Percentiles rank a stretch among this genome's conserved stretches.
Conservation (phyloP, 1,140 invertebrate genomes). For the Andrena cerasifolii region DNA sequence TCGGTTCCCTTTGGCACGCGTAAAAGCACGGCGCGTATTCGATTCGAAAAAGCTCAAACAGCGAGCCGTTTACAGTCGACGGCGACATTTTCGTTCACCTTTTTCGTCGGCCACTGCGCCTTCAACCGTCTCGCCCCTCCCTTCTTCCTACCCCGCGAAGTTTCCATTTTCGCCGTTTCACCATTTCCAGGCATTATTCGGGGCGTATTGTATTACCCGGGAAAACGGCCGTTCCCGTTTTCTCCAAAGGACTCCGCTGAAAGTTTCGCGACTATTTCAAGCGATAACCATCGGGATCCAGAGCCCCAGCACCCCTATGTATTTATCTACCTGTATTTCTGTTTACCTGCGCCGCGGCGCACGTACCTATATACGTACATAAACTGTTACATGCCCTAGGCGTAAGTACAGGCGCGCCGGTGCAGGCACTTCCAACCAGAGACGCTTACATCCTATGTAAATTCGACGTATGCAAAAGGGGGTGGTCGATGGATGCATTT, state of each 20-base stretch:
- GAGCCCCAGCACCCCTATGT: neutral
- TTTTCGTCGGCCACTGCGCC: neutral
- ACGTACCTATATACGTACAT: no score
- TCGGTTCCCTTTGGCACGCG: neutral
- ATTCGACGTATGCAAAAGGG: neutral
- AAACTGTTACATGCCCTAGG: neutral
- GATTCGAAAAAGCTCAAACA: neutral
- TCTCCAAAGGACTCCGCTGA: constrained; percentile 49
- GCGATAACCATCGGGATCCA: constrained; percentile 51
- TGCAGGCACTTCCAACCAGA: no score
- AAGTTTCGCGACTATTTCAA: constrained; percentile 56
- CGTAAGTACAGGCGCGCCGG: neutral
- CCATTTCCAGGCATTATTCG: constrained; percentile 40
- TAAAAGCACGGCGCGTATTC: neutral
- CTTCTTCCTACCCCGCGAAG: neutral
- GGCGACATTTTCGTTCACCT: neutral
- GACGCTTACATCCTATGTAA: neutral
- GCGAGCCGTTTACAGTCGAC: neutral
- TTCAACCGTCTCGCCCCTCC: neutral
- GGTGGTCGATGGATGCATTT: neutral
- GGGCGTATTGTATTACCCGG: constrained; percentile 40
- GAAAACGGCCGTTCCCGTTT: constrained; percentile 47
- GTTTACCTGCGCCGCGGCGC: neutral
- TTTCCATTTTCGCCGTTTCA: constrained; percentile 56
- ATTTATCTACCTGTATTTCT: constrained; percentile 15